Percentiles rank a stretch among this genome's conserved stretches.
Evolutionary conservation across 2,113 vertebrate species (phyloP).

Genomic region (Cyprinodon variegatus): DNA sequence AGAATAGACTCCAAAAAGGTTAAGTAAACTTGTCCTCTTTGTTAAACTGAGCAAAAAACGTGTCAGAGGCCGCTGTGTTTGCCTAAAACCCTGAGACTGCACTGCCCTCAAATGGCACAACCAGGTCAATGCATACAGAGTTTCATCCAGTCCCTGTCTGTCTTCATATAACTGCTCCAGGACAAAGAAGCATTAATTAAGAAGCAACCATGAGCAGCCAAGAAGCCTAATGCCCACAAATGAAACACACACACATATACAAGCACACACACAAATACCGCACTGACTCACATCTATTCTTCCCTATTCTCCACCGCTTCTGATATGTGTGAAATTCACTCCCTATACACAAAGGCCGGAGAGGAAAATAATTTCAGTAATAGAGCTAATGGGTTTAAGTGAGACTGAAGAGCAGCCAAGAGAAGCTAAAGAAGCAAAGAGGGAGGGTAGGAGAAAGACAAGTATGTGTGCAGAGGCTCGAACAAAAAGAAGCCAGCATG

Average conservation of each 20-base stretch:
- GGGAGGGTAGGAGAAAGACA: slow-evolving; percentile 61
- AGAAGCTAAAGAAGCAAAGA: slow-evolving; percentile 71
- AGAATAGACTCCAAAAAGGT: slow-evolving; percentile 14
- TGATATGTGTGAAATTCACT: slow-evolving; percentile 89
- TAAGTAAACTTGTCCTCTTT: slow-evolving; percentile 41
- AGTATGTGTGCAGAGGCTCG: slow-evolving; percentile 63
- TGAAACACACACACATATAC: slow-evolving; percentile 52
- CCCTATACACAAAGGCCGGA: slow-evolving; percentile 81
- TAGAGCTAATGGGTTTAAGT: slow-evolving; percentile 87
- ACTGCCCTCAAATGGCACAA: slow-evolving; percentile 88
- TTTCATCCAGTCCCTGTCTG: slow-evolving; percentile 37
- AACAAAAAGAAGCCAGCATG: slow-evolving; percentile 61
- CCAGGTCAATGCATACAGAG: slow-evolving; percentile 68
- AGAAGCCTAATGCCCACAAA: slow-evolving; percentile 68
- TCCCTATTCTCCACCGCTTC: slow-evolving; percentile 71
- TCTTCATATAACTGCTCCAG: slow-evolving; percentile 64
- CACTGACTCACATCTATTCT: slow-evolving; percentile 57
- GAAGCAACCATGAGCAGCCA: slow-evolving; percentile 79
- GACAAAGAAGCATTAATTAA: slow-evolving; percentile 82
- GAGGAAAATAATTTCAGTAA: slow-evolving; percentile 87
- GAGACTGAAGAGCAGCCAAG: slow-evolving; percentile 84
- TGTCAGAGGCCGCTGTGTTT: slow-evolving; percentile 26
- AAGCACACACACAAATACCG: slow-evolving; percentile 46
- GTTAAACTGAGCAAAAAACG: slow-evolving; percentile 35
- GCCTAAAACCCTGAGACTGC: slow-evolving; percentile 79